phyloP scores from a whole-genome alignment of 2,888 invertebrate genomes.

The Phengaris alcon region DNA sequence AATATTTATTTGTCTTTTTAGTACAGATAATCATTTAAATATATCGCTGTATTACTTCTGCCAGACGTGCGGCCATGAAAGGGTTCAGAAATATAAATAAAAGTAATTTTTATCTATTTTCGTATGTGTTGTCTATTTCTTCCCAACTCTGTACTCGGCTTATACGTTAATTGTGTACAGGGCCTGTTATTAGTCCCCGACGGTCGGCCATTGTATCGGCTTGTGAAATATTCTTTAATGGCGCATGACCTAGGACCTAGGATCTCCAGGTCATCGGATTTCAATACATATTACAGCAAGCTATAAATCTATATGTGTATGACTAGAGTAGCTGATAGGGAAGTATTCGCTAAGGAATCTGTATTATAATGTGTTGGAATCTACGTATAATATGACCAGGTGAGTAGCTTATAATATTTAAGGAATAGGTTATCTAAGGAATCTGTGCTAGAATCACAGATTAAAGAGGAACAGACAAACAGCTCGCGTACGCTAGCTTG shows the following conservation, averaged over 20 bases:
- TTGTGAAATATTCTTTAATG: constrained; percentile 38
- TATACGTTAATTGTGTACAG: constrained; percentile 38
- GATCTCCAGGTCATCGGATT: constrained; percentile 37
- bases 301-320: constrained; percentile 15
- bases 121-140: not conserved
- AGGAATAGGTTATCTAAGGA: too few species aligned
- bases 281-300: constrained; percentile 33
- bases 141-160: constrained; percentile 30
- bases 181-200: constrained; percentile 38
- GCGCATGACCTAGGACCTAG: constrained; percentile 35
- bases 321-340: not conserved
- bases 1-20: too few species aligned
- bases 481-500: too few species aligned
- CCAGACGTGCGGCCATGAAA: too few species aligned
- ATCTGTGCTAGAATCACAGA: too few species aligned
- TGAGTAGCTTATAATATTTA: too few species aligned
- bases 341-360: not conserved
- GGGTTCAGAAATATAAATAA: too few species aligned
- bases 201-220: constrained; percentile 36
- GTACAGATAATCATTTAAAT: too few species aligned
- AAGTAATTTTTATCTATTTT: too few species aligned
- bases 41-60: too few species aligned
- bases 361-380: not conserved
- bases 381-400: too few species aligned
- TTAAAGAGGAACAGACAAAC: too few species aligned